Base-by-base conservation (phyloP, 2,797 vertebrate species). In the Uromys caudimaculatus region DNA sequence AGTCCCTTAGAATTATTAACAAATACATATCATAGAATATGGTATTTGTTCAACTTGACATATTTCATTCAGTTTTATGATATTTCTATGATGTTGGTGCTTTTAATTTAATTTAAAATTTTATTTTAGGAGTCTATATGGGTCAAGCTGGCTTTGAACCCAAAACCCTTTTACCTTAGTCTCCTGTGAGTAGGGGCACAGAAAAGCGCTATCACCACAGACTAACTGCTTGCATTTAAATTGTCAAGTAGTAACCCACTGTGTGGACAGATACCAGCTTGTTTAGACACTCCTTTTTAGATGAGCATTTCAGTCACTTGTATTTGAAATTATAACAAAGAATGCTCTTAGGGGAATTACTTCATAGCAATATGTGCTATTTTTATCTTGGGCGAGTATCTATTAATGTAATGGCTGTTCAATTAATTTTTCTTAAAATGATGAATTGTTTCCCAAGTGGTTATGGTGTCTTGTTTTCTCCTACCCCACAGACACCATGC, bases 391-490 rank as follows among this genome's bases (percentile, higher is more conserved):
- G 2, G 29, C 83, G 13, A 78, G 35, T 62, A 35, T 75, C 24
- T 71, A 38, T 35, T 50, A 11, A 3, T 71, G 52, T 23, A 67
- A 92, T 27, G 44, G 4, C 8, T 84, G 3, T 83, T 32, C n/a
- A 41, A 77, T 89, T 81, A 94, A 60, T 11, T 88, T 93, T 91
- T 69, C 13, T 56, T 71, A 93, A 91, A 92, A 76, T 91, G 32
- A 52, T 29, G 89, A 87, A 83, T 47, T 86, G 29, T 81, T 84
- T 84, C 69, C 38, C 58, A 93, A 79, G 12, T 58, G 4, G 2
- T 89, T 88, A 54, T 88, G 52, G 3, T 62, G 71, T 75, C 92
- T 96, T 75, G 32, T 44, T 1, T 89, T 62, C 78, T 2, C 27
- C 56, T 4, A 10, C 4, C 4, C 8, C 3, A 56, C 21, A 38